Evolutionary conservation across 23 tunicate species (phyloP).

Genomic region (Oikopleura albicans): DNA sequence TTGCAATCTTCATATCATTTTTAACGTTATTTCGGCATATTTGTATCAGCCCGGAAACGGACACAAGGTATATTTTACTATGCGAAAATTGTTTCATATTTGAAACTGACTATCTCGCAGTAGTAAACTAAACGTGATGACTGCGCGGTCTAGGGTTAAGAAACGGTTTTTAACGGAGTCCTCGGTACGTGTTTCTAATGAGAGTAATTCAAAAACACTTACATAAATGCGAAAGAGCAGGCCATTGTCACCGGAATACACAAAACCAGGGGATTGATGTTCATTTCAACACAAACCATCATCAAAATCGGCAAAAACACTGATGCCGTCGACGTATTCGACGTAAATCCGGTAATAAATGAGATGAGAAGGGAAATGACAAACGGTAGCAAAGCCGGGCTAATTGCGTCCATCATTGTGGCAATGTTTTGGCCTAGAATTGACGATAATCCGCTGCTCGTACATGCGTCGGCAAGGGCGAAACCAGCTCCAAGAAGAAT

Average conservation of each 20-base stretch:
- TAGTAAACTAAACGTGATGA: too few relatives aligned
- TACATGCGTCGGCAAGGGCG: constrained; percentile 42
- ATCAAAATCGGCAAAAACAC: constrained; percentile 39
- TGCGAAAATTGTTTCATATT: too few relatives aligned
- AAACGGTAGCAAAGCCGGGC: constrained; percentile 23
- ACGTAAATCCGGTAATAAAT: constrained; percentile 36
- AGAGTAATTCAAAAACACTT: too few relatives aligned
- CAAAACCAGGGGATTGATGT: constrained; percentile 29
- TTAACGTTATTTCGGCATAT: too few relatives aligned
- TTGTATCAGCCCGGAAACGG: too few relatives aligned
- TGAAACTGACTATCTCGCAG: too few relatives aligned
- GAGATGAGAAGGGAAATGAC: constrained; percentile 26
- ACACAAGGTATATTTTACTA: too few relatives aligned
- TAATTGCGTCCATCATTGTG: constrained; percentile 17
- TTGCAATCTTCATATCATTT: too few relatives aligned
- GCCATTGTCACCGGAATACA: constrained; percentile 43
- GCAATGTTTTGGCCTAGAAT: constrained; percentile 30
- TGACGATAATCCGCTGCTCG: constrained; percentile 37
- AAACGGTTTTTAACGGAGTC: too few relatives aligned
- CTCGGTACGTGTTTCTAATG: too few relatives aligned
- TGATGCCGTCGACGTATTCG: constrained; percentile 36
- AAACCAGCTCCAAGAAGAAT: constrained; percentile 50
- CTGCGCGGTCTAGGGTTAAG: too few relatives aligned
- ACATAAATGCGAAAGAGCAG: constrained; percentile 44
- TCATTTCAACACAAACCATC: constrained; percentile 16